Conservation (phyloP, 2,113 vertebrate genomes). For the Mus pahari region DNA sequence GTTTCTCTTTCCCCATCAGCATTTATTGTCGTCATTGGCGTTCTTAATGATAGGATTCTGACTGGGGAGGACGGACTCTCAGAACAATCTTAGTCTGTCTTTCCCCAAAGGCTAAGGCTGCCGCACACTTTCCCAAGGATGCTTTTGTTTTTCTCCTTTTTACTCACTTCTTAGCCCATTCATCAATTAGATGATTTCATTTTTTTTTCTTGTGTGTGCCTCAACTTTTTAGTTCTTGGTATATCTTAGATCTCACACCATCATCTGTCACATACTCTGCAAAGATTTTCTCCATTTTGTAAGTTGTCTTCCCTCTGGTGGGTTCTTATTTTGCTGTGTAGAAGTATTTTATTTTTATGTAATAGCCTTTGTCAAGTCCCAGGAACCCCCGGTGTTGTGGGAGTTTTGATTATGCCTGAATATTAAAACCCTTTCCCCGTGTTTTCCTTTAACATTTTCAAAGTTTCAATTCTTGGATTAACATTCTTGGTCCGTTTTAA, state of each 20-base stretch:
- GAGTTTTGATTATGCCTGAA: background rate
- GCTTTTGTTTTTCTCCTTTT: background rate
- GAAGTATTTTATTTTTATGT: background rate
- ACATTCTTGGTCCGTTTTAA: background rate
- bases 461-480: background rate
- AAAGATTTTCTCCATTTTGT: background rate
- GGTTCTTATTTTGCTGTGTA: background rate
- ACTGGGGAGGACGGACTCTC: background rate
- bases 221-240: background rate
- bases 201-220: too few species aligned
- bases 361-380: background rate
- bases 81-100: background rate
- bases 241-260: background rate
- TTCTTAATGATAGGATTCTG: background rate
- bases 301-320: background rate
- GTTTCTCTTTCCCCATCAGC: background rate
- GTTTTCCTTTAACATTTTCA: background rate
- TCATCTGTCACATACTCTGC: background rate
- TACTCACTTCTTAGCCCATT: background rate
- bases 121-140: background rate
- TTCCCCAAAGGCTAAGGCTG: background rate
- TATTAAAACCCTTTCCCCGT: background rate
- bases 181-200: background rate
- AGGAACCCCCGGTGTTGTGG: background rate
- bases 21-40: background rate